Percentiles rank a stretch among this genome's conserved stretches.
Evolutionary conservation across 1,140 invertebrate species (phyloP).

Genomic region (Sitodiplosis mosellana): DNA sequence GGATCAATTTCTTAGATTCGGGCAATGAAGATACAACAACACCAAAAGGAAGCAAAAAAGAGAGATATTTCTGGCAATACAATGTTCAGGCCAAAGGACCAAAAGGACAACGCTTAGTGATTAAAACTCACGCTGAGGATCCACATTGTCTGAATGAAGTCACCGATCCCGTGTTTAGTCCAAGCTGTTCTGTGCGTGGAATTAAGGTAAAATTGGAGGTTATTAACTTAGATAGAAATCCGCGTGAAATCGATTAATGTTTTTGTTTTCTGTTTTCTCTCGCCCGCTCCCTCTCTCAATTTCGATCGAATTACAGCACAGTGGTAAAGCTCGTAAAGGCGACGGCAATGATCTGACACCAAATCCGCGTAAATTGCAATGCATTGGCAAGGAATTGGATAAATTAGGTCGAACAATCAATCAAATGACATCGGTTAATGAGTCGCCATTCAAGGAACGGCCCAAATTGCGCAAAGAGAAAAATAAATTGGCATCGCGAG

Average conservation of each 20-base stretch:
- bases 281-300: no score
- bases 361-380: constrained; percentile 77
- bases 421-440: constrained; percentile 87
- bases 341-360: constrained; percentile 95
- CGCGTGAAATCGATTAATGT: neutral
- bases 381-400: constrained; percentile 82
- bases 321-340: constrained; percentile 87
- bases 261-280: neutral
- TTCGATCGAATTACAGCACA: constrained; percentile 25
- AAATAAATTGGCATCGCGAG: constrained; percentile 91
- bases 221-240: neutral
- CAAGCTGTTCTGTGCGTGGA: constrained; percentile 69
- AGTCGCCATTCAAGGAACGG: constrained; percentile 72
- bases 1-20: constrained; percentile 31
- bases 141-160: constrained; percentile 81
- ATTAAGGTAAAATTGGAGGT: constrained; percentile 46
- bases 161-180: constrained; percentile 85
- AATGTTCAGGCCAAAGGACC: constrained; percentile 97
- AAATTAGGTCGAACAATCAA: constrained; percentile 81
- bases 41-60: constrained; percentile 43
- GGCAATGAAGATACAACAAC: constrained; percentile 44
- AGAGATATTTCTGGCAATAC: constrained; percentile 94
- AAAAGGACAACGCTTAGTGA: constrained; percentile 71
- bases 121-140: constrained; percentile 68
- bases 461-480: constrained; percentile 92